phyloP scores from a whole-genome alignment of 1,140 invertebrate genomes.

The Sarcophaga peregrina region DNA sequence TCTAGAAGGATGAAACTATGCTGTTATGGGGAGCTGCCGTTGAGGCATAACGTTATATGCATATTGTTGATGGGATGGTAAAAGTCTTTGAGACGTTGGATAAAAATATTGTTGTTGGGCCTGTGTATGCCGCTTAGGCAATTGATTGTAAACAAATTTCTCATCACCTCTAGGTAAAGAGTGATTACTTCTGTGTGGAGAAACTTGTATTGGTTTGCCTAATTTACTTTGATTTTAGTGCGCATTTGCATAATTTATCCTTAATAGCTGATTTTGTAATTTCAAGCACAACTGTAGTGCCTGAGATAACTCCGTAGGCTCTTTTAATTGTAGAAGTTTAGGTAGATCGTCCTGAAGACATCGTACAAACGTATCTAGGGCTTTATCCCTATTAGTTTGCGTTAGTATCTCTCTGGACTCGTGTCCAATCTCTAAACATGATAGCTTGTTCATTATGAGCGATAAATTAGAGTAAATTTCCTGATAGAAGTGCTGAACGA shows the following conservation, averaged over 20 bases:
- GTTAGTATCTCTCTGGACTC: conserved; percentile 5
- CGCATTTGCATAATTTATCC: background rate
- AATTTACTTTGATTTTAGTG: background rate
- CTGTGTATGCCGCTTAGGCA: background rate
- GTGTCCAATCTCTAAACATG: background rate
- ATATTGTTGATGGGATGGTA: background rate
- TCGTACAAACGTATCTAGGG: conserved; percentile 41
- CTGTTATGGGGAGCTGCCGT: background rate
- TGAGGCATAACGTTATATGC: background rate
- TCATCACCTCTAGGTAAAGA: background rate
- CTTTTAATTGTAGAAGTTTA: conserved; percentile 11
- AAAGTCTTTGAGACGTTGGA: background rate
- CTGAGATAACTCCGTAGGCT: conserved; percentile 30
- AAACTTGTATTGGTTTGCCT: background rate
- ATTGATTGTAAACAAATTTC: background rate
- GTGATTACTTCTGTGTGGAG: background rate
- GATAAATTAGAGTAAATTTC: conserved; percentile 27
- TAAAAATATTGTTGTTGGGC: background rate
- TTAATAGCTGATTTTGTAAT: conserved; percentile 19
- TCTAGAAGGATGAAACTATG: background rate
- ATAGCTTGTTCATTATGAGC: conserved; percentile 33
- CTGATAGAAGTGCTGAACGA: conserved; percentile 35
- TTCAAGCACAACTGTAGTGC: conserved; percentile 31
- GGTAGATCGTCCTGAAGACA: conserved; percentile 19
- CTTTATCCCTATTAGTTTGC: conserved; percentile 34